Evolutionary conservation across 2,797 vertebrate genomes (phyloP).

Genomic region (Triplophysa yarkandensis): DNA sequence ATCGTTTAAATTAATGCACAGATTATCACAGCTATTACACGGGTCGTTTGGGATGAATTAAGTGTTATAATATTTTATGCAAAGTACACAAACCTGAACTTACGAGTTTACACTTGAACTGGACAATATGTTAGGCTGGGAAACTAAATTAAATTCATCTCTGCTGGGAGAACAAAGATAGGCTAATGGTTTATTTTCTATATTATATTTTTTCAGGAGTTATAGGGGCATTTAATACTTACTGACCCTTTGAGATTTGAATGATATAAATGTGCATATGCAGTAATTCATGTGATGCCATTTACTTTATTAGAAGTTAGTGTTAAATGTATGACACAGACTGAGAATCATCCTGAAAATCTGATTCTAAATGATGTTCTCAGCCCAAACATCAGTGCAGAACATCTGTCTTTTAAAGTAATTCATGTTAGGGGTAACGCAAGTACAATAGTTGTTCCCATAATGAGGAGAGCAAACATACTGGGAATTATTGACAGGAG

Average conservation of each 20-base stretch:
- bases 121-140: conserved; percentile 42
- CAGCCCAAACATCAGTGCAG: conserved; percentile 1
- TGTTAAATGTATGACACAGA: neutral
- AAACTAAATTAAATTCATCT: conserved; percentile 35
- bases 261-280: neutral
- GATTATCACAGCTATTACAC: neutral
- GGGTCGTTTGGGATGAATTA: conserved; percentile 44
- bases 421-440: conserved; percentile 41
- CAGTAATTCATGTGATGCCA: neutral
- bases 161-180: conserved; percentile 1
- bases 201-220: neutral
- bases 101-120: conserved; percentile 38
- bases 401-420: conserved; percentile 38
- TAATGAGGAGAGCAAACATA: conserved; percentile 52
- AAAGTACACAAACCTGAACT: conserved; percentile 15
- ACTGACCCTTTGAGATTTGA: conserved; percentile 9
- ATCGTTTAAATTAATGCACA: neutral
- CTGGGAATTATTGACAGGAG: conserved; percentile 53
- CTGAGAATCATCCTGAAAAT: neutral
- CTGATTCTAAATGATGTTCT: conserved; percentile 15
- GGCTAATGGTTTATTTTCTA: conserved; percentile 16
- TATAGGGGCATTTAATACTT: conserved; percentile 9
- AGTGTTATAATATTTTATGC: conserved; percentile 39
- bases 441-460: conserved; percentile 2
- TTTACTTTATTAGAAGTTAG: neutral